These are phyloP conservation scores for Petrolisthes manimaculis DNA, from an alignment of 2,888 invertebrate genomes.

Conservation along the genomic window DNA sequence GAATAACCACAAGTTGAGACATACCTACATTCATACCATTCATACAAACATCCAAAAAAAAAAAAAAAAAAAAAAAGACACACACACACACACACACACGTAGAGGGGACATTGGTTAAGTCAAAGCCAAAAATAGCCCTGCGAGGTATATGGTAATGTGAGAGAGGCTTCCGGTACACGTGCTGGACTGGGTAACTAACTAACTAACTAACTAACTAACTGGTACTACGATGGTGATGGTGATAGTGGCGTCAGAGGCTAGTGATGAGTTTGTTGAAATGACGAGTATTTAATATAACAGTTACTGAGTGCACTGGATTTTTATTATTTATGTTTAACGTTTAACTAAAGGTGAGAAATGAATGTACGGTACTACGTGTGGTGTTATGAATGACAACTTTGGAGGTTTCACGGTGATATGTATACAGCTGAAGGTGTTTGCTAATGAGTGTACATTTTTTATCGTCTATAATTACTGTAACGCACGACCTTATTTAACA, in stretches of 20 bases:
- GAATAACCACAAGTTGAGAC: neutral
- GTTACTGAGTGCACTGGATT: no score
- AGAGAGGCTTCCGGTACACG: neutral
- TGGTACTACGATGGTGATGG: neutral
- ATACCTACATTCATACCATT: neutral
- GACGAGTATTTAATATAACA: no score
- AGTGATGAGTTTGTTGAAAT: neutral
- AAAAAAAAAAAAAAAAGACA: neutral
- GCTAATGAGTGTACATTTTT: no score
- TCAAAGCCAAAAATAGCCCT: neutral
- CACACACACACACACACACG: conserved; percentile 23
- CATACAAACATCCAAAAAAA: no score
- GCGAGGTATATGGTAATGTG: neutral
- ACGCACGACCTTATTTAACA: no score
- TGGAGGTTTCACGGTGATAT: no score
- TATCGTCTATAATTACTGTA: no score
- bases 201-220: neutral
- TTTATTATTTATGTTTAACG: no score
- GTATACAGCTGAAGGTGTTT: no score
- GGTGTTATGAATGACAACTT: no score
- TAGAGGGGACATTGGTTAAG: neutral
- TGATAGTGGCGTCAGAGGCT: neutral
- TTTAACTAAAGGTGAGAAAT: no score
- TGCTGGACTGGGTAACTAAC: neutral
- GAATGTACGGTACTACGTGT: no score